A percentile compares a stretch with the other conserved stretches of the same genome.
These are phyloP conservation scores for Hypsopygia costalis DNA, from an alignment of 2,888 invertebrate genomes.

Conservation along the genomic window DNA sequence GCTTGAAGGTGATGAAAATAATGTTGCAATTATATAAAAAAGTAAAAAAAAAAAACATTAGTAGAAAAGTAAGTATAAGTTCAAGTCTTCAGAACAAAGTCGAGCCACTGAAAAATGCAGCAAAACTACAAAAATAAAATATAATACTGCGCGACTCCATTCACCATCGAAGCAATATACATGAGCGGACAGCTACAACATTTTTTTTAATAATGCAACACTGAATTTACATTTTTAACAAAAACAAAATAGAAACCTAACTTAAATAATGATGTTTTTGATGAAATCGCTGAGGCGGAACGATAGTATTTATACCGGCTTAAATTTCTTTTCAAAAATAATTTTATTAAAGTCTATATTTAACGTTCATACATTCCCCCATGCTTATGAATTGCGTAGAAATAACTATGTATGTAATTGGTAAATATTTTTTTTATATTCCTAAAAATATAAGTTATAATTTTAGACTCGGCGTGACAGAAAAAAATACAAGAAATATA, in stretches of 20 bases:
- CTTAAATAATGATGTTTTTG: too few relatives aligned
- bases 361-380: too few relatives aligned
- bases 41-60: conserved; percentile 32
- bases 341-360: too few relatives aligned
- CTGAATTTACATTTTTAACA: not conserved
- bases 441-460: too few relatives aligned
- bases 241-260: not conserved
- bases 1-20: conserved; percentile 10
- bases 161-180: conserved; percentile 56
- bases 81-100: conserved; percentile 14
- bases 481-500: too few relatives aligned
- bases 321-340: too few relatives aligned
- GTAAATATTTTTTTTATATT: too few relatives aligned
- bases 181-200: conserved; percentile 27
- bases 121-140: conserved; percentile 28
- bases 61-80: conserved; percentile 33
- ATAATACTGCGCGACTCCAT: conserved; percentile 42
- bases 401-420: too few relatives aligned
- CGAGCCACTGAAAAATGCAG: conserved; percentile 39
- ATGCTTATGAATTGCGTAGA: too few relatives aligned
- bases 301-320: too few relatives aligned
- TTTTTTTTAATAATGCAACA: conserved; percentile 9
- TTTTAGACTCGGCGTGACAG: too few relatives aligned
- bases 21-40: conserved; percentile 14
- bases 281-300: too few relatives aligned